Conservation (phyloP, 1,140 invertebrate species). For the Heliconius melpomene region DNA sequence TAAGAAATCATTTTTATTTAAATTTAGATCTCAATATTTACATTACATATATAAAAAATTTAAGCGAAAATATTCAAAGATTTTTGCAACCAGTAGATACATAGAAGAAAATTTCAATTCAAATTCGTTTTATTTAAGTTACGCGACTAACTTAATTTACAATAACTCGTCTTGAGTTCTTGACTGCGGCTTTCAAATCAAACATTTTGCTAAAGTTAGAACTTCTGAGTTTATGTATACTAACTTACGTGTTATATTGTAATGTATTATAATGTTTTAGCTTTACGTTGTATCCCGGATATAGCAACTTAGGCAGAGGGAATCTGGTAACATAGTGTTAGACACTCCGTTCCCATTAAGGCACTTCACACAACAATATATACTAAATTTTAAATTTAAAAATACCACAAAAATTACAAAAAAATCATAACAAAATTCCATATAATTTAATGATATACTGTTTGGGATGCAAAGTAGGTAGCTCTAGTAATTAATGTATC, state of each 20-base stretch:
- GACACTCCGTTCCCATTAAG: too few relatives aligned
- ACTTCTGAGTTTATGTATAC: background rate
- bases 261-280: background rate
- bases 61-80: background rate
- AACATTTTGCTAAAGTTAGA: constrained; percentile 4
- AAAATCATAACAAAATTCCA: background rate
- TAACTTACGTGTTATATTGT: background rate
- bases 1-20: too few relatives aligned
- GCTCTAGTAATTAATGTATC: constrained; percentile 7
- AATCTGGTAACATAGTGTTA: too few relatives aligned
- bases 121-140: background rate
- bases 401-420: background rate
- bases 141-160: background rate
- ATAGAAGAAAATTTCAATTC: constrained; percentile 3
- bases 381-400: too few relatives aligned
- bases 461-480: constrained; percentile 7
- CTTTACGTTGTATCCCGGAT: too few relatives aligned
- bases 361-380: too few relatives aligned
- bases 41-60: background rate
- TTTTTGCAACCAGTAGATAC: background rate
- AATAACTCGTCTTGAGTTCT: constrained; percentile 6
- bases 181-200: background rate
- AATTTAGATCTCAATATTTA: too few relatives aligned
- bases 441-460: constrained; percentile 9
- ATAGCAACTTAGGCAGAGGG: too few relatives aligned